Base-by-base conservation (phyloP, 2,888 invertebrate genomes). In the Sphecodes monilicornis region DNA sequence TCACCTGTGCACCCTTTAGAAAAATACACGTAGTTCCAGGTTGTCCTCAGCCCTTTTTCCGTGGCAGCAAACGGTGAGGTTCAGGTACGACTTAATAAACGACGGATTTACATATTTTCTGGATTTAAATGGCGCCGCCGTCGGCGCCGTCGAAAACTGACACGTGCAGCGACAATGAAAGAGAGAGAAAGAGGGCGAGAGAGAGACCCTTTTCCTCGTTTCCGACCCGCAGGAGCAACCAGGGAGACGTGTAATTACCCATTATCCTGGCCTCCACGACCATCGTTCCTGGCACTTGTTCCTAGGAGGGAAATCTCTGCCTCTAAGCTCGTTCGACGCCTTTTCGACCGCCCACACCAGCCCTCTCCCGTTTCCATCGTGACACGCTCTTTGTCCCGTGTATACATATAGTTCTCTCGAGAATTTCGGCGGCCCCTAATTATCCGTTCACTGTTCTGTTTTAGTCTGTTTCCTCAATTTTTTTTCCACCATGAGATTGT, bases 61-160 rank as follows among this genome's bases (percentile, higher is more conserved):
- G 36, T 54, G 66, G 64, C 22, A 39, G 76, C 41, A 68, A 82
- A 76, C 81, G 80, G 77, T 54, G 78, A 87, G 87, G 79, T 87
- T 91, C 90, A 91, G 86, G 87, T 86, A 91, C 85, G 89, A 89
- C 90, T 91, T 88, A 91, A 91, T 91, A 90, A 92, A 89, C 85
- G 90, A 22, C 82, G 84, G 90, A 92, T 92, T 92, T 92, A 90
- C 92, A 92, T 92, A 92, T 91, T 92, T 89, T 90, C 87, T 88
- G 84, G 87, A 88, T 89, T 90, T 89, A 91, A 91, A 91, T 87
- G 80, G 88, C 88, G 78, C 73, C 81, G 77, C 73, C 88, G 87
- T 82, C 76, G 90, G 46, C 69, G 70, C 74, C 84, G 83, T 77
- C 85, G 91, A 86, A 90, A 89, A 90, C 86, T 87, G 90, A 84